Base-by-base conservation (phyloP, 2,888 invertebrate genomes). In the Melipona bicolor region DNA sequence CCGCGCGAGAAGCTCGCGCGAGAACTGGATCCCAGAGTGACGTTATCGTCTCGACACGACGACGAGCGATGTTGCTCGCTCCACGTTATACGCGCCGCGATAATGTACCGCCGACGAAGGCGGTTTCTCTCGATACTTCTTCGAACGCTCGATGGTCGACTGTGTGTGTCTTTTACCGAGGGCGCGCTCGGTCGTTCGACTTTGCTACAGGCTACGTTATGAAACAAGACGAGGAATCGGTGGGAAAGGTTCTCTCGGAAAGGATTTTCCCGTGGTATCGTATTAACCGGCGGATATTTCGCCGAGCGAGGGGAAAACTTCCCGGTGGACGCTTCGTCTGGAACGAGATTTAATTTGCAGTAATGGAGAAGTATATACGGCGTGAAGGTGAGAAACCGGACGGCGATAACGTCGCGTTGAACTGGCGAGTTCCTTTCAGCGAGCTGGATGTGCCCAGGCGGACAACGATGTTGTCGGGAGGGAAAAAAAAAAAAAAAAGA, bases 261-360 rank as follows among this genome's bases (percentile, higher is more conserved):
- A 19, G 17, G 32, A 32, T 32, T 15, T 32, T 54, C 21, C 21
- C 43, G 49, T 17, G 9, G 49, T 54, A 69, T 32, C 13, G n/a
- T 56, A 27, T 61, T 24, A 17, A 24, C 24, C 15, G 15, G 59
- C 27, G 59, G 24, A 24, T n/a, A 61, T 61, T 24, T 17, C 27
- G 19, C 11, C 11, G 62, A 62, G 61, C 15, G 24, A 32, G 21
- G 21, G 32, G 64, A 36, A 67, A 61, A 52, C 9, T 24, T n/a
- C 21, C 50, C 24, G 4, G 15, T 43, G 43, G n/a, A 65, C 32
- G 59, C 56, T 65, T 65, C 27, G 50, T 77, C 21, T 27, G n/a
- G 19, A 52, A 21, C 27, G 56, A 59, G 64, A 80, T 82, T 71
- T 75, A 80, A 82, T 75, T 72, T 56, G 32, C 67, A 32, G 52